Evolutionary conservation across 2,113 vertebrate species (phyloP).

Genomic region (Globicephala melas): DNA sequence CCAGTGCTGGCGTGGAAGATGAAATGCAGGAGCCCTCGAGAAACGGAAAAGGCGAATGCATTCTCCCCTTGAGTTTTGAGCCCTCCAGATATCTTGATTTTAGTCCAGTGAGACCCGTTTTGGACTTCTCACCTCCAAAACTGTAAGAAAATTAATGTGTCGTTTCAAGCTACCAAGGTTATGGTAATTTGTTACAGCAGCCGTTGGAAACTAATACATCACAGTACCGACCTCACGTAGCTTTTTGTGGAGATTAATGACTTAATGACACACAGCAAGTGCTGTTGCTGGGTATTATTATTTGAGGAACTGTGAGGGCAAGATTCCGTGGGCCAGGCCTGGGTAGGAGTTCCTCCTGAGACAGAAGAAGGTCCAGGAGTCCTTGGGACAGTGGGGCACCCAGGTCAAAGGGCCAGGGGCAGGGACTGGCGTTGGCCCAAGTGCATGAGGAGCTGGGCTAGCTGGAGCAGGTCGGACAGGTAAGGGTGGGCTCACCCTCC

Average conservation of each 20-base stretch:
- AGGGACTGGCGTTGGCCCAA: not conserved
- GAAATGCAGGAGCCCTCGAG: not conserved
- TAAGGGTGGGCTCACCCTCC: not conserved
- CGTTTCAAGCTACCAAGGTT: not conserved
- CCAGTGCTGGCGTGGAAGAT: not conserved
- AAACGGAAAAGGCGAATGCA: too few species aligned
- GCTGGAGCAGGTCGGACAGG: not conserved
- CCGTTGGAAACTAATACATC: not conserved
- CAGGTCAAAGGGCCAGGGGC: not conserved
- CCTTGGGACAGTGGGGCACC: not conserved
- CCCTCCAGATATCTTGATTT: rapidly evolving
- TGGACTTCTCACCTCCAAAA: not conserved
- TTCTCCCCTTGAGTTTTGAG: rapidly evolving
- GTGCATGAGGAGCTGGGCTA: too few species aligned
- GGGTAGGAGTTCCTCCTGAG: not conserved
- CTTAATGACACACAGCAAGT: rapidly evolving
- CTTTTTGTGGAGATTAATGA: rapidly evolving
- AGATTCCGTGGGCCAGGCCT: not conserved
- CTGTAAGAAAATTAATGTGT: not conserved
- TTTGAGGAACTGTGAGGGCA: not conserved
- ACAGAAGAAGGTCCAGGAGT: not conserved
- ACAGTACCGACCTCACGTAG: rapidly evolving
- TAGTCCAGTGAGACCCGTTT: not conserved
- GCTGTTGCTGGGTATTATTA: too few species aligned
- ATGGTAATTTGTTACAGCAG: not conserved